Base-by-base conservation (phyloP, 2,113 vertebrate species). In the Irena cyanogastra region DNA sequence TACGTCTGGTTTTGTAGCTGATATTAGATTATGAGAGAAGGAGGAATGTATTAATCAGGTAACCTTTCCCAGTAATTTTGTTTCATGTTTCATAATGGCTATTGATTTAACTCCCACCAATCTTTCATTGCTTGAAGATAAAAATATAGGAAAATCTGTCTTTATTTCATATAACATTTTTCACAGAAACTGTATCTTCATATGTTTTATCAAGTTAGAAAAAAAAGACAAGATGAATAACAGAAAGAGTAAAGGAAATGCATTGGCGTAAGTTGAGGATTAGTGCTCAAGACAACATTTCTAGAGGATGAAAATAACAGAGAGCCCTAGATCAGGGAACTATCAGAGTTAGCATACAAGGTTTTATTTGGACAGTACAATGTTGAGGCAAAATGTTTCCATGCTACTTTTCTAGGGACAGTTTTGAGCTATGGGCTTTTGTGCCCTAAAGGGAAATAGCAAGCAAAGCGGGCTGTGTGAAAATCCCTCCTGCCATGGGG, bases 81-180 rank as follows among this genome's bases (percentile, higher is more conserved):
- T 94, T 90, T 94, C 37, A 28, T 80, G 45, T 93, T 97, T 86
- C 42, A 9, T 70, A 87, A 83, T 95, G 68, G 27, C 33, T 81
- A 6, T 65, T 74, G 76, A 92, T 93, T 81, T 88, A 59, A 83
- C 78, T 93, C 35, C 30, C 3, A 1, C 20, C 21, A 31, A 23
- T 89, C 35, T 74, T 80, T 45, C 35, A 26, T 68, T 90, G 20
- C 44, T 78, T 60, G 35, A 68, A 85, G 65, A 82, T 56, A 93
- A 89, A 94, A 91, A 87, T 80, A 54, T 13, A 16, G 42, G 54
- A 83, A 90, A 80, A 70, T 35, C 42, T 2, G 27, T 70, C 68
- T 88, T 85, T 76, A 65, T 87, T 88, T 83, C 9, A 13, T 41
- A 35, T 20, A 83, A 18, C 8, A 6, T 44, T 63, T 83, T 93